phyloP scores from a whole-genome alignment of 2,113 vertebrate genomes.

The Oceanites oceanicus region DNA sequence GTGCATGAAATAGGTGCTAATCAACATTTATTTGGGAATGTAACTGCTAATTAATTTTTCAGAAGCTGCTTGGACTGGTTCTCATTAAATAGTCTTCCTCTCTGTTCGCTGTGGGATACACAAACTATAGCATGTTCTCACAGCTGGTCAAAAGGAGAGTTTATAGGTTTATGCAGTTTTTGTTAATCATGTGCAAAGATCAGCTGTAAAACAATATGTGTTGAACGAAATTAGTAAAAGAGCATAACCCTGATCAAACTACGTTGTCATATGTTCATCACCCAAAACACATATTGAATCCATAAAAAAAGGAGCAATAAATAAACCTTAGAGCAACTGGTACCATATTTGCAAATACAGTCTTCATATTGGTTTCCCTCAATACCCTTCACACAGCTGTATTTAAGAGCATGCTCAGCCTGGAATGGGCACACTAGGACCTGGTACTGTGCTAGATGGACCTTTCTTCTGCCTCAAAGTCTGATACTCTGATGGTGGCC shows the following conservation, averaged over 20 bases:
- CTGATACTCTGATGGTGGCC: background rate
- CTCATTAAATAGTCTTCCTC: constrained; percentile 31
- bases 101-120: constrained; percentile 6
- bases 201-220: constrained; percentile 12
- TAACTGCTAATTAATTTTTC: constrained; percentile 53
- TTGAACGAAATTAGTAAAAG: background rate
- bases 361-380: background rate
- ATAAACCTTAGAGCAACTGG: background rate
- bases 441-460: background rate
- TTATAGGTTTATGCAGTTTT: constrained; percentile 36
- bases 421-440: background rate
- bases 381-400: background rate
- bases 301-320: background rate
- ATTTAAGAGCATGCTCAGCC: background rate
- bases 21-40: constrained; percentile 34
- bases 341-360: background rate
- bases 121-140: background rate
- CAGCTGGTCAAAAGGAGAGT: constrained; percentile 26
- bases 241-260: background rate
- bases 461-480: background rate
- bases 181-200: constrained; percentile 60
- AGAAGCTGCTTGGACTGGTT: constrained; percentile 12
- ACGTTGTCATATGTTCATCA: background rate
- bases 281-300: background rate
- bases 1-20: constrained; percentile 29